Percentiles rank a stretch among this genome's conserved stretches.
Conservation (phyloP, 1,140 invertebrate species). For the Tenebrio molitor region DNA sequence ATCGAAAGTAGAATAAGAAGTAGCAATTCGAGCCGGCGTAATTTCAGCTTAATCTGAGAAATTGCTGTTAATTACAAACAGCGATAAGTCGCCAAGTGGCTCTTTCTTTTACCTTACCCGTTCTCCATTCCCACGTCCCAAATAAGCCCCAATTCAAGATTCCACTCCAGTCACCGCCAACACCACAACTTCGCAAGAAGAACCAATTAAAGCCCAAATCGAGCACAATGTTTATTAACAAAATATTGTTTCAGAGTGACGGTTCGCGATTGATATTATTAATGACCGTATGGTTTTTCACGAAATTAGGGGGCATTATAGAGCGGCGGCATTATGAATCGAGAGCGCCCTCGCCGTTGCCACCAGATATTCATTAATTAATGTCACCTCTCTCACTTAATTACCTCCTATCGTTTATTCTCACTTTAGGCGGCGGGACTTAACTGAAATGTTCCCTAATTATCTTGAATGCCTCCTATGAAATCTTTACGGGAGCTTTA, state of each 20-base stretch:
- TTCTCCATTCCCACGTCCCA: too few relatives aligned
- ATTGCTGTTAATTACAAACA: too few relatives aligned
- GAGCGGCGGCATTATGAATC: constrained; percentile 47
- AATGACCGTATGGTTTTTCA: constrained; percentile 29
- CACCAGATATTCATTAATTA: constrained; percentile 53
- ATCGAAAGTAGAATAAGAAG: too few relatives aligned
- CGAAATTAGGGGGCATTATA: constrained; percentile 46
- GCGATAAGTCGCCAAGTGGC: too few relatives aligned
- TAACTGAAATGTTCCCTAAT: constrained; percentile 44
- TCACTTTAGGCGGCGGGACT: constrained; percentile 40
- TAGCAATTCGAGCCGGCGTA: too few relatives aligned
- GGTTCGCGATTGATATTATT: constrained; percentile 32
- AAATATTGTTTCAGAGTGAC: constrained; percentile 28
- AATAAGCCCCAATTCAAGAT: too few relatives aligned
- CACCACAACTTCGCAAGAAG: too few relatives aligned
- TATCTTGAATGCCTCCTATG: constrained; percentile 27
- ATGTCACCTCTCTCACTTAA: constrained; percentile 55
- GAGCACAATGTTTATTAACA: constrained; percentile 24
- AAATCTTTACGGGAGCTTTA: constrained; percentile 43
- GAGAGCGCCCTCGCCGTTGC: constrained; percentile 45
- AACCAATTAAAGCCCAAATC: constrained; percentile 13
- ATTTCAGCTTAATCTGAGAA: too few relatives aligned
- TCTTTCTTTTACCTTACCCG: too few relatives aligned
- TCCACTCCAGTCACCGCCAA: too few relatives aligned
- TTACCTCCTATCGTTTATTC: constrained; percentile 49